Conservation (phyloP, 2,797 vertebrate species). For the Rhinophrynus dorsalis region DNA sequence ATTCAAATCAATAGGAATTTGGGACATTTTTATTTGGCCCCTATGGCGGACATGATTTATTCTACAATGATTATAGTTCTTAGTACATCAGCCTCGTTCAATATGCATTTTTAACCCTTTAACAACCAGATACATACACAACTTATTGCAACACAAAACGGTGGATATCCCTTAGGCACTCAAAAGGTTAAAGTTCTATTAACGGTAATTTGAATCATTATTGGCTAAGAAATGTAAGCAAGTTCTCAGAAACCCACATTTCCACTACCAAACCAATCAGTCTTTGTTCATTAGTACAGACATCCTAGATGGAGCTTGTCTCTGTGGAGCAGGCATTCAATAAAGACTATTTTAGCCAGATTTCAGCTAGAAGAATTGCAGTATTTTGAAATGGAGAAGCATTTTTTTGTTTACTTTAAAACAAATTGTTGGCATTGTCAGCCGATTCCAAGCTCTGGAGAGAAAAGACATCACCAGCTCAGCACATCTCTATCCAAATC, state of each 20-base stretch:
- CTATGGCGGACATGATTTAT: no score
- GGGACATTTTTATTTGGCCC: no score
- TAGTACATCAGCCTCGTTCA: no score
- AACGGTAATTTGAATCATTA: no score
- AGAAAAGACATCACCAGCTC: conserved; percentile 58
- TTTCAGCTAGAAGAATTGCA: conserved; percentile 15
- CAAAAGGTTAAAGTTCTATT: no score
- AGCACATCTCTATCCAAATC: conserved; percentile 60
- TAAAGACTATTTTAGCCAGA: conserved; percentile 18
- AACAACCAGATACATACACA: no score
- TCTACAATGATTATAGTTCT: no score
- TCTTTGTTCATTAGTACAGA: conserved; percentile 35
- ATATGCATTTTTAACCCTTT: no score
- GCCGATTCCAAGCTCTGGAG: conserved; percentile 59
- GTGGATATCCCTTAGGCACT: no score
- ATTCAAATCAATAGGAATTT: no score
- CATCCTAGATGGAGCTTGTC: not conserved
- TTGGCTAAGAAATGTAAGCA: no score
- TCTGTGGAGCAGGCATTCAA: conserved; percentile 7
- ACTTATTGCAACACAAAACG: no score
- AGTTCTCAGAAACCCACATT: not conserved
- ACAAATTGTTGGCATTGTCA: conserved; percentile 37
- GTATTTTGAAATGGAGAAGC: not conserved
- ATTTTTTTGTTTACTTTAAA: conserved; percentile 18
- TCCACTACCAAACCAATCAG: conserved; percentile 8